Conservation (phyloP, 2,888 invertebrate species). For the Maniola hyperantus region DNA sequence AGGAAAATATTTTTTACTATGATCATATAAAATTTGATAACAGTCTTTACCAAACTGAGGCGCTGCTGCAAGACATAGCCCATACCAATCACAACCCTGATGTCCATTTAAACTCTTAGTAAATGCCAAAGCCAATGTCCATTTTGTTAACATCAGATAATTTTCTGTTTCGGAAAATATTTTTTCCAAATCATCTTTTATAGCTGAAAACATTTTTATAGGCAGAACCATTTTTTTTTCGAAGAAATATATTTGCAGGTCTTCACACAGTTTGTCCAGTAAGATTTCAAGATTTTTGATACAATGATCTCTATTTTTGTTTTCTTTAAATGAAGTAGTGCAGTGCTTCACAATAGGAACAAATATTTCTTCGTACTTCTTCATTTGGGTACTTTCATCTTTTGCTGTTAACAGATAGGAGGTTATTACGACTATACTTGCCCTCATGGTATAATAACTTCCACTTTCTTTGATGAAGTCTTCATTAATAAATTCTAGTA, state of each 20-base stretch:
- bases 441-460: conserved; percentile 23
- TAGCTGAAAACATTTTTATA: conserved; percentile 46
- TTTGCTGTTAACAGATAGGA: conserved; percentile 53
- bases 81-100: conserved; percentile 44
- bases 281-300: conserved; percentile 44
- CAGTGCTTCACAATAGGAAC: conserved; percentile 52
- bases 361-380: conserved; percentile 53
- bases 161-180: conserved; percentile 50
- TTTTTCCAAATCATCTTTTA: conserved; percentile 46
- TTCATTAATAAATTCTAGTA: conserved; percentile 51
- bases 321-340: conserved; percentile 49
- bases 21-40: conserved; percentile 52
- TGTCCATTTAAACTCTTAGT: conserved; percentile 45
- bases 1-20: conserved; percentile 53
- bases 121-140: conserved; percentile 53
- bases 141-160: conserved; percentile 56
- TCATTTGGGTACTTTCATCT: conserved; percentile 50
- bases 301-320: conserved; percentile 31
- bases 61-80: conserved; percentile 44
- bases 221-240: conserved; percentile 47
- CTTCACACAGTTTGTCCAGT: conserved; percentile 44
- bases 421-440: conserved; percentile 48
- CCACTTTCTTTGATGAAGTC: conserved; percentile 44
- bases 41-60: conserved; percentile 52
- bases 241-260: conserved; percentile 43